Percentiles rank a stretch among this genome's conserved stretches.
phyloP scores from a whole-genome alignment of 1,140 invertebrate genomes.

The Chrysomallon squamiferum region DNA sequence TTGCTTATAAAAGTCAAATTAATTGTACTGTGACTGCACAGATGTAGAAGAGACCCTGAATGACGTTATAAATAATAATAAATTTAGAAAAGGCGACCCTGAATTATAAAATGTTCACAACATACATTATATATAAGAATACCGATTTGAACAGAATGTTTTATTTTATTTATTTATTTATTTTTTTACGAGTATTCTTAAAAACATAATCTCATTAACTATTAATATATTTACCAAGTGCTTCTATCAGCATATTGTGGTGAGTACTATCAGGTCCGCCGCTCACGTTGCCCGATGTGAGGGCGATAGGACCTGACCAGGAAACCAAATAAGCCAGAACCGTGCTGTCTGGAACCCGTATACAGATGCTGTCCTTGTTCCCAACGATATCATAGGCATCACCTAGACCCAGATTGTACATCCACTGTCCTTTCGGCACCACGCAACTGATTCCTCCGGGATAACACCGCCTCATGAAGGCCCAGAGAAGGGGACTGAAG shows the following conservation, averaged over 20 bases:
- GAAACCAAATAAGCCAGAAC: slow-evolving; percentile 44
- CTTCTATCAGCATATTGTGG: slow-evolving; percentile 40
- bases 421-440: slow-evolving; percentile 45
- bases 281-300: slow-evolving; percentile 47
- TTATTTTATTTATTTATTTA: too few species aligned
- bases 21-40: too few species aligned
- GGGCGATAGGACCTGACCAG: slow-evolving; percentile 39
- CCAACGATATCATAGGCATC: slow-evolving; percentile 37
- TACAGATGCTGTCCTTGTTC: slow-evolving; percentile 42
- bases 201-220: too few species aligned
- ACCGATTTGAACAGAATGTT: too few species aligned
- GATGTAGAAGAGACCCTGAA: too few species aligned
- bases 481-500: slow-evolving; percentile 39
- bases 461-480: slow-evolving; percentile 43
- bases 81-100: too few species aligned
- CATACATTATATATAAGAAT: too few species aligned
- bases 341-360: slow-evolving; percentile 41
- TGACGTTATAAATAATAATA: too few species aligned
- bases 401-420: slow-evolving; percentile 36
- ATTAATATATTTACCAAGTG: too few species aligned
- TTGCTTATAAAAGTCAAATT: too few species aligned
- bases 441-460: slow-evolving; percentile 49
- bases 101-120: too few species aligned
- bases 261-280: slow-evolving; percentile 47
- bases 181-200: too few species aligned